phyloP scores from a whole-genome alignment of 2,797 vertebrate species.

The Centropyge bicolor region DNA sequence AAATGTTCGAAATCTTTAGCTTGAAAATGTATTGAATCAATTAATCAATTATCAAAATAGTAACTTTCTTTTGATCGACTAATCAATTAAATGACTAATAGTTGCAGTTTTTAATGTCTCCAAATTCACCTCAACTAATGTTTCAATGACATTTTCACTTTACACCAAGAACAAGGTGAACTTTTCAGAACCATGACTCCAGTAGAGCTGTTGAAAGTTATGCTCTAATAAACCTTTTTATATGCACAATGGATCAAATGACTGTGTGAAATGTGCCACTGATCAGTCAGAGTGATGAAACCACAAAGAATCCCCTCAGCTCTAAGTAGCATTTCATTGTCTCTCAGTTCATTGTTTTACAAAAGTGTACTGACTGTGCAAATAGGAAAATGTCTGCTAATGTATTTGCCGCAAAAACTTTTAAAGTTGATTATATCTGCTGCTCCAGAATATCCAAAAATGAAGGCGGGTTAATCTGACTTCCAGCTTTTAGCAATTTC shows the following conservation, averaged over 20 bases:
- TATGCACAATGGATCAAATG: too few relatives aligned
- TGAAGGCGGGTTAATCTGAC: background rate
- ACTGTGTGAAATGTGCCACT: too few relatives aligned
- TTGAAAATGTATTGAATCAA: too few relatives aligned
- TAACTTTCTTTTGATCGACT: too few relatives aligned
- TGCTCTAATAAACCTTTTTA: too few relatives aligned
- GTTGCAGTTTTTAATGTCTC: background rate
- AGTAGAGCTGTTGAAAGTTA: background rate
- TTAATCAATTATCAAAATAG: too few relatives aligned
- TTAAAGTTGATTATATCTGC: background rate
- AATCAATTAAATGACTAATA: too few relatives aligned
- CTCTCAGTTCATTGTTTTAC: background rate
- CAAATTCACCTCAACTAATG: background rate
- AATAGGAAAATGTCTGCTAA: background rate
- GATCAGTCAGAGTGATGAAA: background rate
- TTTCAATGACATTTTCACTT: background rate
- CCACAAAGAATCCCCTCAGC: background rate
- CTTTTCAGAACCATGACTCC: background rate
- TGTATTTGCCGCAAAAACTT: background rate
- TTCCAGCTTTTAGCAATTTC: background rate
- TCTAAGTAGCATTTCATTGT: background rate
- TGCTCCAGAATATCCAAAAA: background rate
- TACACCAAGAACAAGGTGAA: background rate
- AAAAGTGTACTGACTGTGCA: background rate
- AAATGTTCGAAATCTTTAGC: too few relatives aligned